Percentiles rank a stretch among this genome's conserved stretches.
phyloP scores from a whole-genome alignment of 64 coral and sea anemone species.

The Pachyseris speciosa region DNA sequence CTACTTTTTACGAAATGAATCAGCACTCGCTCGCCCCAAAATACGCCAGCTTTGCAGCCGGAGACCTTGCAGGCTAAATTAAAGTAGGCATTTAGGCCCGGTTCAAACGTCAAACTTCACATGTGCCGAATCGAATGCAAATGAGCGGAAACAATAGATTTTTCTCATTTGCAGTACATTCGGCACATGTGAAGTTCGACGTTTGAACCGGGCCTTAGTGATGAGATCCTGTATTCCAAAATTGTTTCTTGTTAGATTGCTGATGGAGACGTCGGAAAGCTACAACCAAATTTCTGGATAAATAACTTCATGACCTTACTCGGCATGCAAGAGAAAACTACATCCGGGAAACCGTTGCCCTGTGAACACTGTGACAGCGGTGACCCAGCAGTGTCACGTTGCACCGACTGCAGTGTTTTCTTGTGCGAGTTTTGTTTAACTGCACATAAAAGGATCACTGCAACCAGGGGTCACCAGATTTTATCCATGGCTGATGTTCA shows the following conservation, averaged over 20 bases:
- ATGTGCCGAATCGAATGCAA: too few relatives aligned
- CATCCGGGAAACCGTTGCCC: neutral
- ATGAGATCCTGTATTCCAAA: neutral
- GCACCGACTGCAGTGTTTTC: neutral
- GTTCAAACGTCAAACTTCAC: too few relatives aligned
- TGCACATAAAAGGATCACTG: constrained; percentile 28
- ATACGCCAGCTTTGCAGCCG: too few relatives aligned
- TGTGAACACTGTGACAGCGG: constrained; percentile 12
- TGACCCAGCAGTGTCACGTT: neutral
- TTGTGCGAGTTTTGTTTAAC: constrained; percentile 42
- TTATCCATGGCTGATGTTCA: constrained; percentile 47
- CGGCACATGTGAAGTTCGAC: too few relatives aligned
- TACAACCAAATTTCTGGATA: neutral
- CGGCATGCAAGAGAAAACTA: neutral
- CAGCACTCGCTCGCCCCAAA: too few relatives aligned
- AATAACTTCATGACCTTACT: constrained; percentile 6
- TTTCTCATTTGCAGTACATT: too few relatives aligned
- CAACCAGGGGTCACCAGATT: constrained; percentile 32
- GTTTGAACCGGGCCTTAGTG: neutral
- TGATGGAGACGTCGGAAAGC: neutral
- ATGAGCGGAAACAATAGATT: too few relatives aligned
- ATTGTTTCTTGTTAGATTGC: neutral
- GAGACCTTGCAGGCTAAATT: too few relatives aligned
- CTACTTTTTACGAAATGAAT: too few relatives aligned
- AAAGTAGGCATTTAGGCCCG: too few relatives aligned